Conservation (phyloP, 2,888 invertebrate genomes). For the Hanleya hanleyi region DNA sequence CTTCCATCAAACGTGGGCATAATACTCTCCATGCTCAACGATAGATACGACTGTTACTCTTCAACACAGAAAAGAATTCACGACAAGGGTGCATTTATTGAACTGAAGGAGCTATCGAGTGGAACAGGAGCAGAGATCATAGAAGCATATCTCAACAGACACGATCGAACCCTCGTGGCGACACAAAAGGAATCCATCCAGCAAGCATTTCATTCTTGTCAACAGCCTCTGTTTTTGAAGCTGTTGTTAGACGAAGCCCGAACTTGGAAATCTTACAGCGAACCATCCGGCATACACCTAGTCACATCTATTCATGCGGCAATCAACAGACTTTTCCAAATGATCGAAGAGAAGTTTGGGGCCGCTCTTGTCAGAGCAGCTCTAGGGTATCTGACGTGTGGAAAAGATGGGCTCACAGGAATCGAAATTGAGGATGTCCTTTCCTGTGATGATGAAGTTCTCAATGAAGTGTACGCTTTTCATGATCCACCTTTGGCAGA, state of each 20-base stretch:
- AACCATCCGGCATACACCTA: conserved; percentile 5
- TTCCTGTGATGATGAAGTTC: conserved; percentile 44
- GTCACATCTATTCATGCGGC: conserved; percentile 29
- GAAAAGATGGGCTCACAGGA: conserved; percentile 37
- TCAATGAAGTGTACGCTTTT: conserved; percentile 47
- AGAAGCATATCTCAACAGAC: conserved; percentile 11
- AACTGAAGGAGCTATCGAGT: conserved; percentile 25
- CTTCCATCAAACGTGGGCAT: conserved; percentile 33
- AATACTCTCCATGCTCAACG: conserved; percentile 28
- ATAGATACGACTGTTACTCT: neutral
- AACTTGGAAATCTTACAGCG: conserved; percentile 40
- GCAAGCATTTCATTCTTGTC: conserved; percentile 21
- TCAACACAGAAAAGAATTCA: neutral
- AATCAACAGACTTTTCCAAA: conserved; percentile 36
- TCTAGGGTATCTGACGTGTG: conserved; percentile 44
- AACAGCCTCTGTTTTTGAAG: conserved; percentile 46
- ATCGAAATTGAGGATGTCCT: conserved; percentile 46
- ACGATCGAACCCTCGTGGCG: conserved; percentile 20
- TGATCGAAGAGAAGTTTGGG: conserved; percentile 42
- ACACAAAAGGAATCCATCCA: conserved; percentile 31
- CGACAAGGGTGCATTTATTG: conserved; percentile 13
- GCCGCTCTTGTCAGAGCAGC: conserved; percentile 31
- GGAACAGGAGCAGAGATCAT: conserved; percentile 31
- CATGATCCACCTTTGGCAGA: conserved; percentile 47
- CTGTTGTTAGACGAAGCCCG: conserved; percentile 38